phyloP scores from a whole-genome alignment of 2,888 invertebrate genomes.

The Zaprionus obscuricornis region DNA sequence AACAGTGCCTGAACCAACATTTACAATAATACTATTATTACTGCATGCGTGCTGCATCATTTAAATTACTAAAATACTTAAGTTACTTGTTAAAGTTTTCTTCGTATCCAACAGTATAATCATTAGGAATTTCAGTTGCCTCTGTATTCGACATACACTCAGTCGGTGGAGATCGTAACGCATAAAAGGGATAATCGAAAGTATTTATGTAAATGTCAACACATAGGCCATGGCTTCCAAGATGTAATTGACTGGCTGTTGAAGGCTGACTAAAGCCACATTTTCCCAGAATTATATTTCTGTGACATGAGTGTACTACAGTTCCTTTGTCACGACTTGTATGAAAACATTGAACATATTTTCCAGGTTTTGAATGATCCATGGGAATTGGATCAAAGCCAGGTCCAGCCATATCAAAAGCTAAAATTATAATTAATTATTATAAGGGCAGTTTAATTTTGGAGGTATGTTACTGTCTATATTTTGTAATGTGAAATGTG shows the following conservation, averaged over 20 bases:
- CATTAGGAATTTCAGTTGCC: slow-evolving; percentile 67
- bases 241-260: slow-evolving; percentile 71
- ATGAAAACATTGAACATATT: slow-evolving; percentile 81
- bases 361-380: slow-evolving; percentile 78
- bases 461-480: slow-evolving; percentile 77
- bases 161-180: slow-evolving; percentile 59
- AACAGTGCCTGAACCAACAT: not conserved
- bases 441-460: not conserved
- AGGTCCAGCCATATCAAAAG: slow-evolving; percentile 83
- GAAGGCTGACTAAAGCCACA: slow-evolving; percentile 81
- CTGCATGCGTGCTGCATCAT: too few relatives aligned
- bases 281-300: slow-evolving; percentile 80
- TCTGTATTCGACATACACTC: slow-evolving; percentile 65
- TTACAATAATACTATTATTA: too few relatives aligned
- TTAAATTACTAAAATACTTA: not conserved
- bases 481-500: slow-evolving; percentile 65
- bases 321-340: slow-evolving; percentile 82
- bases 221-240: slow-evolving; percentile 81
- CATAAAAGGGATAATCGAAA: slow-evolving; percentile 81
- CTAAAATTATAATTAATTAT: slow-evolving; percentile 41
- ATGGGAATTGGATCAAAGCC: slow-evolving; percentile 78
- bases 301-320: slow-evolving; percentile 78
- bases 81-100: slow-evolving; percentile 70
- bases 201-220: slow-evolving; percentile 81
- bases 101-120: slow-evolving; percentile 81